Percentiles rank a stretch among this genome's conserved stretches.
Conservation (phyloP, 2,113 vertebrate genomes). For the Pachycephala philippinensis region DNA sequence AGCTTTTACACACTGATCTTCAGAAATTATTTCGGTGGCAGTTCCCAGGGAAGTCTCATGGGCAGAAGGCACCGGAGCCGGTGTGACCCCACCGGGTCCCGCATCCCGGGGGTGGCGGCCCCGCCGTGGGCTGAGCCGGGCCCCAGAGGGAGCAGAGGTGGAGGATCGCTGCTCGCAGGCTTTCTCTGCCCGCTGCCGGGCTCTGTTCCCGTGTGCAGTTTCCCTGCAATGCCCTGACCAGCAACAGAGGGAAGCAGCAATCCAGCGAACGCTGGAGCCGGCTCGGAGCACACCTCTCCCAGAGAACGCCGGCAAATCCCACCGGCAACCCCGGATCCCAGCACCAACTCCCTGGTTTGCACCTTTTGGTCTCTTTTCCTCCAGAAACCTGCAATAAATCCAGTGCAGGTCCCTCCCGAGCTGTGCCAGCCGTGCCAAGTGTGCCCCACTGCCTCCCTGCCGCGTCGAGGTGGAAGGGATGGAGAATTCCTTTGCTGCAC, state of each 20-base stretch:
- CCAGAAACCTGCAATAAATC: neutral
- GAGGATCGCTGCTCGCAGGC: fast-evolving
- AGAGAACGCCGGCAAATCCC: fast-evolving
- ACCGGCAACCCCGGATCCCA: neutral
- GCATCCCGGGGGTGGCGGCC: neutral
- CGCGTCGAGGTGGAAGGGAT: fast-evolving
- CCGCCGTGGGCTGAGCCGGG: neutral
- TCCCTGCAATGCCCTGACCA: constrained; percentile 25
- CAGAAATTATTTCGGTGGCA: neutral
- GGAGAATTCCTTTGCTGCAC: neutral
- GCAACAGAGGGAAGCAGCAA: constrained; percentile 60
- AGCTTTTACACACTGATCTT: neutral
- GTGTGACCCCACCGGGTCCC: neutral
- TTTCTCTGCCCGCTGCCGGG: neutral
- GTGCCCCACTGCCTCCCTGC: neutral
- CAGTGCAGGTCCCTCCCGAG: neutral
- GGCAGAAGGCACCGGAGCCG: fast-evolving
- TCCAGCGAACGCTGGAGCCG: neutral
- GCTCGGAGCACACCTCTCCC: neutral
- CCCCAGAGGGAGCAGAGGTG: fast-evolving
- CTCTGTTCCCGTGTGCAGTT: neutral
- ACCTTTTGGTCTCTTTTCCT: neutral
- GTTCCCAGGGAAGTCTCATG: fast-evolving
- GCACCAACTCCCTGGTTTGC: neutral
- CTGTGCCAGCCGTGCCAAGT: neutral